A percentile compares a stretch with the other conserved stretches of the same genome.
phyloP scores from a whole-genome alignment of 1,140 invertebrate species.

The Bemisia tabaci region DNA sequence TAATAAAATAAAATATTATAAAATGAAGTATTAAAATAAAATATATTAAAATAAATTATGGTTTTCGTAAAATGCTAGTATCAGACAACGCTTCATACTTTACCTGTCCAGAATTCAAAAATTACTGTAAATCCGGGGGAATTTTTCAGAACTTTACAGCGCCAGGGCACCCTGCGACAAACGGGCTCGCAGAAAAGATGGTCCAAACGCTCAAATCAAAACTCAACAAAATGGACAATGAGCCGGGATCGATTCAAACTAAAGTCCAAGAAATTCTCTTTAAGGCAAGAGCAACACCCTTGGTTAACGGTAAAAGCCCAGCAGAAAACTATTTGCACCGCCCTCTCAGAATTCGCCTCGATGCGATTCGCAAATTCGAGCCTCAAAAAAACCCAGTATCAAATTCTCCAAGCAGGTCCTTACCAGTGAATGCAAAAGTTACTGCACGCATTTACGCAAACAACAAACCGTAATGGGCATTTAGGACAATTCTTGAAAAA shows the following conservation, averaged over 20 bases:
- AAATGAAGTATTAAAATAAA: no score
- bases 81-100: conserved; percentile 16
- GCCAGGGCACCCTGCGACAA: conserved; percentile 23
- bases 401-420: no score
- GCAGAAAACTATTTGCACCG: conserved; percentile 30
- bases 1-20: no score
- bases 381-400: conserved; percentile 27
- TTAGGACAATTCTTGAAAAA: conserved; percentile 14
- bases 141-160: conserved; percentile 23
- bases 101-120: conserved; percentile 3
- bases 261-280: conserved; percentile 12
- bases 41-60: no score
- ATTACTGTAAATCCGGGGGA: conserved; percentile 21
- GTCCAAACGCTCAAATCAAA: conserved; percentile 29
- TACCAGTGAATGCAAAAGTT: not conserved
- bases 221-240: conserved; percentile 14
- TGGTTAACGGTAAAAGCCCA: conserved; percentile 7
- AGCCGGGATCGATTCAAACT: not conserved
- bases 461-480: conserved; percentile 7
- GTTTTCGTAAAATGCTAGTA: conserved; percentile 9
- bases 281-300: conserved; percentile 9
- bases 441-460: not conserved
- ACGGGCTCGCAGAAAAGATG: conserved; percentile 25
- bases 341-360: conserved; percentile 29
- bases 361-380: conserved; percentile 37